Evolutionary conservation across 1,140 invertebrate species (phyloP), one percentile per base, ranked within the genome.

Genomic region (Eumaeus atala): DNA sequence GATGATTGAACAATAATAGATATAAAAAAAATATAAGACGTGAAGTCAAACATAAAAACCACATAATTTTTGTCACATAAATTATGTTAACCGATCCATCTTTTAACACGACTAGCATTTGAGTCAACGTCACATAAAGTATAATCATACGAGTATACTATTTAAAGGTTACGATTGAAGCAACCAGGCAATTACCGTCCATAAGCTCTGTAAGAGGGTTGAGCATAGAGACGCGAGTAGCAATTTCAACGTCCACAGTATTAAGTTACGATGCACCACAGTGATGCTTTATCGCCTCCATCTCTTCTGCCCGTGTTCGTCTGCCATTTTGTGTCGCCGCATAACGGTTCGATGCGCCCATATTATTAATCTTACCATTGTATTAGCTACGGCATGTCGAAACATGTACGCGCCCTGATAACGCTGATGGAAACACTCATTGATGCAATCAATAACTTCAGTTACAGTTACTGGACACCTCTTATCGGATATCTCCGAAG

Each of bases 291-390:
- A 85, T 85, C 82, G 59, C 67, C 70, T 70, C 66, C 74, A 81
- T 80, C 75, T 82, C 82, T 82, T 82, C 80, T 78, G 78, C 78
- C 71, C 76, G 77, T 77, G 79, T 85, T 74, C 73, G 68, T 62
- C 70, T 60, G 63, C 67, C 55, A 54, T 64, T 72, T 73, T 73
- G 67, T 82, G 77, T 76, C 74, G 64, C 67, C 64, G 59, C 37
- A 64, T 80, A 82, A 80, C 78, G 76, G 79, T 67, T 61, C 67
- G 66, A 74, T 74, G 76, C 74, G 72, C 77, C 74, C 70, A 67
- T 64, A 65, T 81, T 81, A 82, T 85, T 85, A 85, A 85, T 85
- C 79, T 84, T 73, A 74, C 73, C 74, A 81, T 82, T 86, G 82
- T 85, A 82, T 75, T 74, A 73, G 69, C 66, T 66, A 69, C 61